These are phyloP conservation scores for Bradypodion pumilum DNA, from an alignment of 2,797 vertebrate species.

Conservation along the genomic window DNA sequence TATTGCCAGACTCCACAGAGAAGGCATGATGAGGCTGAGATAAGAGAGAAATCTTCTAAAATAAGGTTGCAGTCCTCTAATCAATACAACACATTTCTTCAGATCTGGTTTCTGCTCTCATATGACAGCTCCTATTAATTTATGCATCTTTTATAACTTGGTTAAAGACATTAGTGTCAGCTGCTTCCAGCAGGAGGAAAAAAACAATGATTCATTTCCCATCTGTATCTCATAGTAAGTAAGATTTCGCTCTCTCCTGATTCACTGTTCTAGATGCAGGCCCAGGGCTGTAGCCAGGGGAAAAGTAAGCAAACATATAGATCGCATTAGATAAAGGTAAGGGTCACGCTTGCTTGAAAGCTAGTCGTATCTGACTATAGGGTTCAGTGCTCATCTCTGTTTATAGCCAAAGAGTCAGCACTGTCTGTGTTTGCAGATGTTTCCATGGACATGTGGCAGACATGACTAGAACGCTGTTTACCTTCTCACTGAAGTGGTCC, in stretches of 20 bases:
- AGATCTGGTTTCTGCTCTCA: slow-evolving; percentile 11
- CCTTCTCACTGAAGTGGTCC: too few relatives aligned
- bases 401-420: too few relatives aligned
- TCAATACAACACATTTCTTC: background rate
- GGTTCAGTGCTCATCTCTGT: too few relatives aligned
- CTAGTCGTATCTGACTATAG: too few relatives aligned
- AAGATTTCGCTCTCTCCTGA: background rate
- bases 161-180: slow-evolving; percentile 11
- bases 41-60: slow-evolving; percentile 11
- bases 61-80: background rate
- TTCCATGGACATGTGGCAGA: too few relatives aligned
- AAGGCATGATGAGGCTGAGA: slow-evolving; percentile 3
- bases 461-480: too few relatives aligned
- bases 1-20: background rate
- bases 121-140: slow-evolving; percentile 15
- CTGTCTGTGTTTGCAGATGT: too few relatives aligned
- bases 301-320: too few relatives aligned
- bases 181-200: slow-evolving; percentile 20
- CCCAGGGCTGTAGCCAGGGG: too few relatives aligned
- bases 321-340: too few relatives aligned
- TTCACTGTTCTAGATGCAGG: slow-evolving; percentile 42
- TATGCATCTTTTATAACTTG: slow-evolving; percentile 15
- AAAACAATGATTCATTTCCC: slow-evolving; percentile 15
- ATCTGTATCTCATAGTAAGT: background rate
- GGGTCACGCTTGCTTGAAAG: too few relatives aligned